A percentile compares a stretch with the other conserved stretches of the same genome.
phyloP scores from a whole-genome alignment of 2,888 invertebrate species.

The Melangyna quadrimaculata region DNA sequence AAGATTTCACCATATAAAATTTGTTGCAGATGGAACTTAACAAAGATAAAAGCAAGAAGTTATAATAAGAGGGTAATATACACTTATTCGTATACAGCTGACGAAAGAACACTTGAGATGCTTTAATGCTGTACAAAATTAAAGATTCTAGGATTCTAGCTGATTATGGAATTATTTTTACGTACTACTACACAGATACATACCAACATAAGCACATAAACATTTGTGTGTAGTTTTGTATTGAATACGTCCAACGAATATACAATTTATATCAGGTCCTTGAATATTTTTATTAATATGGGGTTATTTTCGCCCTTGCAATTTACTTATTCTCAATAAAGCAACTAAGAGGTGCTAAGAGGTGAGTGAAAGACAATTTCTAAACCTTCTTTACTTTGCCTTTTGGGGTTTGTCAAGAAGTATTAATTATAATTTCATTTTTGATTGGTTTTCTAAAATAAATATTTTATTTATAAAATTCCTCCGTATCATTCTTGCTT shows the following conservation, averaged over 20 bases:
- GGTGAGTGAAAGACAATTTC: too few species aligned
- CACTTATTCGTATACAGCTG: not conserved
- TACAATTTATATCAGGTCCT: too few species aligned
- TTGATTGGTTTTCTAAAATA: not conserved
- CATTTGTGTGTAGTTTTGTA: too few species aligned
- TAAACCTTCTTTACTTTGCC: too few species aligned
- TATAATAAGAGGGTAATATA: conserved; percentile 39
- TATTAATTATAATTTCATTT: not conserved
- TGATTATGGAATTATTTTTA: not conserved
- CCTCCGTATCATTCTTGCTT: not conserved
- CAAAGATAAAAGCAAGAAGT: conserved; percentile 73
- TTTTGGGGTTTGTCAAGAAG: too few species aligned
- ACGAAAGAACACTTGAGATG: conserved; percentile 34
- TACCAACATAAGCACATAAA: too few species aligned
- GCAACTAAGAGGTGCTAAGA: too few species aligned
- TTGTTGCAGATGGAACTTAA: conserved; percentile 75
- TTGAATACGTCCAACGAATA: too few species aligned
- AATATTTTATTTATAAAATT: not conserved
- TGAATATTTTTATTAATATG: too few species aligned
- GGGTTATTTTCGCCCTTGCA: too few species aligned
- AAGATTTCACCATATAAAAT: conserved; percentile 80
- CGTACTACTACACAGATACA: too few species aligned
- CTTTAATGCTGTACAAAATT: not conserved
- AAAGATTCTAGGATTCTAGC: not conserved
- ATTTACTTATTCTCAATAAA: too few species aligned